These are phyloP conservation scores for Eucera pruinosa DNA, from an alignment of 2,888 invertebrate genomes.

Conservation along the genomic window DNA sequence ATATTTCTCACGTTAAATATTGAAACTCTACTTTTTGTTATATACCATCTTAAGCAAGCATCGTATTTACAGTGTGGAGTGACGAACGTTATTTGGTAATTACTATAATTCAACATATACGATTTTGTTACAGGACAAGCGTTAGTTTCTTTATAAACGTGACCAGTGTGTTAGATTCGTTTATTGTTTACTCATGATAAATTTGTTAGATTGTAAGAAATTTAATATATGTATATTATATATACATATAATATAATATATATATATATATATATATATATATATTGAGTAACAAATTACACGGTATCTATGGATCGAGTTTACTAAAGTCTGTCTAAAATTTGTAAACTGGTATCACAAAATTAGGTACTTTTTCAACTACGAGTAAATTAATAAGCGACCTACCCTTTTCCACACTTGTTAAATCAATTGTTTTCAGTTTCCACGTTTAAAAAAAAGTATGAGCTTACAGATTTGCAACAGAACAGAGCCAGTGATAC, in stretches of 20 bases:
- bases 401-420: background rate
- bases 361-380: too few relatives aligned
- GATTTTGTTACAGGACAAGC: conserved; percentile 48
- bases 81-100: conserved; percentile 47
- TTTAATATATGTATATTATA: conserved; percentile 78
- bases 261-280: conserved; percentile 65
- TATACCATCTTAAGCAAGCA: conserved; percentile 27
- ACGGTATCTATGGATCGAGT: conserved; percentile 51
- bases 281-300: conserved; percentile 70
- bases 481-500: too few relatives aligned
- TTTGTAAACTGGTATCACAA: background rate
- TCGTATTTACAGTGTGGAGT: conserved; percentile 46
- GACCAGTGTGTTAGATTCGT: conserved; percentile 62
- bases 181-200: conserved; percentile 73
- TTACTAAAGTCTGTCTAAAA: conserved; percentile 31
- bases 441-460: background rate
- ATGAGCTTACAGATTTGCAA: background rate
- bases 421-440: background rate
- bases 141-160: conserved; percentile 52
- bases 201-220: conserved; percentile 78
- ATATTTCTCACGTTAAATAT: conserved; percentile 27
- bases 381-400: too few relatives aligned
- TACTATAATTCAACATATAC: conserved; percentile 46
- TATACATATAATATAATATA: too few relatives aligned
- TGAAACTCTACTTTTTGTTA: conserved; percentile 15